These are phyloP conservation scores for Thunnus albacares DNA, from an alignment of 2,797 vertebrate genomes.

Conservation along the genomic window DNA sequence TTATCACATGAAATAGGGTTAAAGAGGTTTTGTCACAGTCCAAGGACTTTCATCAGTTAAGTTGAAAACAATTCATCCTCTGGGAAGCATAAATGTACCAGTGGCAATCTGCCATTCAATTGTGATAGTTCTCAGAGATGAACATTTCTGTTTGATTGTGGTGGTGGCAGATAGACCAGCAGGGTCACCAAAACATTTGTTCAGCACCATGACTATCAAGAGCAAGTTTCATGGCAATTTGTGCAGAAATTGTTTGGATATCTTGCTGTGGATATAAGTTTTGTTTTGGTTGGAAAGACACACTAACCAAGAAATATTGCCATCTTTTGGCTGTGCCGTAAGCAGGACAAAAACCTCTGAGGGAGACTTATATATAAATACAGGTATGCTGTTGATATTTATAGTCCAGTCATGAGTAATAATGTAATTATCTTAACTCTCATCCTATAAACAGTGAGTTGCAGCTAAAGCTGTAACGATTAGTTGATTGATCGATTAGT, in stretches of 20 bases:
- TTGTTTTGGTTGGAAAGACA: neutral
- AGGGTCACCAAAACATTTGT: too few relatives aligned
- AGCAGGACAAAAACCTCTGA: neutral
- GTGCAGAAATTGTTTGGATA: neutral
- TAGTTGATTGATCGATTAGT: too few relatives aligned
- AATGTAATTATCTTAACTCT: too few relatives aligned
- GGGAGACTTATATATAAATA: too few relatives aligned
- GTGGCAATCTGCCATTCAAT: neutral
- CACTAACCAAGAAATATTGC: neutral
- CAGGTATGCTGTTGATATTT: too few relatives aligned
- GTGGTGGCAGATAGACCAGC: neutral
- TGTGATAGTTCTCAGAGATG: neutral
- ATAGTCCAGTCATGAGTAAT: too few relatives aligned
- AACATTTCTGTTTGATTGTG: neutral
- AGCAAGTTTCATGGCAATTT: neutral
- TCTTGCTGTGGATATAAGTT: neutral
- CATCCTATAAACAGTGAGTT: too few relatives aligned
- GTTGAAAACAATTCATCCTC: neutral
- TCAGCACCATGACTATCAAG: neutral
- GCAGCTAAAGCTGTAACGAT: too few relatives aligned
- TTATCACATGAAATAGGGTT: neutral
- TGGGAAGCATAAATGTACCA: neutral
- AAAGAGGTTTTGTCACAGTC: neutral
- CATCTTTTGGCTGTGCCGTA: neutral
- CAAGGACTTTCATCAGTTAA: neutral